Base-by-base conservation (phyloP, 2,888 invertebrate genomes). In the Aphelenchoides bicaudatus region DNA sequence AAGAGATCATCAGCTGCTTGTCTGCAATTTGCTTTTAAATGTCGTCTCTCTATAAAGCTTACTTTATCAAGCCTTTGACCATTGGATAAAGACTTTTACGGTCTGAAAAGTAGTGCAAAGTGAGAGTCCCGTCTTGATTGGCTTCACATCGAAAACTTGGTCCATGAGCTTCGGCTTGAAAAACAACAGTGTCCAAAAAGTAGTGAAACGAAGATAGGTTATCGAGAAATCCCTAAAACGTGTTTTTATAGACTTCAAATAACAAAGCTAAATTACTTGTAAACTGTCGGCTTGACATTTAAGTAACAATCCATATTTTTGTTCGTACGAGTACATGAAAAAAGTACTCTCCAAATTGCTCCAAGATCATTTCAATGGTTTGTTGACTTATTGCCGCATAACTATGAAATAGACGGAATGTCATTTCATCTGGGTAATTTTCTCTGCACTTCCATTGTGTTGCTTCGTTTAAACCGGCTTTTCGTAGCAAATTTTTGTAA, bases 121-220 rank as follows among this genome's bases (percentile, higher is more conserved):
- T 37, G 30, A 63, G 39, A 10, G 65, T 39, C 13, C 66, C 66
- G 46, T 66, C 65, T 1, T 10, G 21, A 29, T 62, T 61, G 3
- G 62, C 49, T 31, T 66, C 63, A 30, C 65, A 63, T 34, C 61
- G 57, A 43, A 74, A 74, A 1, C 69, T 68, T 0, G 74, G 73
- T 10, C 73, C 73, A 23, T 67, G 65, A 66, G 72, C 71, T 23
- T 71, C 71, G 25, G 68, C 67, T 57, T 72, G 65, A 63, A 74
- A 74, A 0, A 72, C 72, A 21, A 73, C 70, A 43, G 71, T 70
- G 59, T 73, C 72, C 49, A 74, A 73, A 63, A 74, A 74, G 49
- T 71, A 74, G 59, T 74, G 74, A 71, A 74, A 71, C 19, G 73
- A 67, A 63, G 71, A 73, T 10, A 74, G 60, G 39, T 73, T 74